Base-by-base conservation (phyloP, 2,888 invertebrate species). In the Elysia crispata region DNA sequence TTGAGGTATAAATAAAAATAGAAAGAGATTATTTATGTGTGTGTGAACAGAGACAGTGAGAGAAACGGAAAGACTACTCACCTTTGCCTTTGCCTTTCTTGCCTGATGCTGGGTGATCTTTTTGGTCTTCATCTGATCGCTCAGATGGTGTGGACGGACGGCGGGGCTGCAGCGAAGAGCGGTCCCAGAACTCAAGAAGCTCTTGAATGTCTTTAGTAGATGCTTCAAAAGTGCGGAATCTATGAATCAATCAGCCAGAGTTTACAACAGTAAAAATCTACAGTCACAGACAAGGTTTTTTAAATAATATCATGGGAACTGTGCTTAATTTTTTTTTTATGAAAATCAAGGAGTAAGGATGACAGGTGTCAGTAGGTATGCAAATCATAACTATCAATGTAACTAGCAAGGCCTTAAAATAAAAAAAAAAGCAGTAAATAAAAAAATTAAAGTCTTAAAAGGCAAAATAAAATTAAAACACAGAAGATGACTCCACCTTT, bases 161-260 rank as follows among this genome's bases (percentile, higher is more conserved):
- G 66, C 87, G 87, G 1, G 88, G 78, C 28, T 83, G 83, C n/a
- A 90, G 86, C 1, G 87, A 85, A 0, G 89, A 87, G n/a, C 92
- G 86, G 79, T 92, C 92, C 92, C 92, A 92, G 82, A 84, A 86
- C 30, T 91, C 91, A 20, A 92, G 84, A 76, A 92, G 83, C n/a
- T 91, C 91, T 28, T 79, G 77, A 25, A 92, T 88, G 28, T 92
- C 91, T 80, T 90, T 91, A 76, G 87, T 86, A 15, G 86, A 83
- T 72, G 87, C 87, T 77, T 92, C 92, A 87, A 91, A 92, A 41
- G 90, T 91, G 5, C 89, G 86, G 87, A 92, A 92, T 81, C 91
- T 90, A 81, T 41, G 41, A 11, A 41, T 41, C 41, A 41, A 11
- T 41, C 41, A 41, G 41, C 11, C 41, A 41, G 41, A 41, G 41